A percentile compares a stretch with the other conserved stretches of the same genome.
Conservation (phyloP, 2,888 invertebrate genomes). For the Yponomeuta cagnagella region DNA sequence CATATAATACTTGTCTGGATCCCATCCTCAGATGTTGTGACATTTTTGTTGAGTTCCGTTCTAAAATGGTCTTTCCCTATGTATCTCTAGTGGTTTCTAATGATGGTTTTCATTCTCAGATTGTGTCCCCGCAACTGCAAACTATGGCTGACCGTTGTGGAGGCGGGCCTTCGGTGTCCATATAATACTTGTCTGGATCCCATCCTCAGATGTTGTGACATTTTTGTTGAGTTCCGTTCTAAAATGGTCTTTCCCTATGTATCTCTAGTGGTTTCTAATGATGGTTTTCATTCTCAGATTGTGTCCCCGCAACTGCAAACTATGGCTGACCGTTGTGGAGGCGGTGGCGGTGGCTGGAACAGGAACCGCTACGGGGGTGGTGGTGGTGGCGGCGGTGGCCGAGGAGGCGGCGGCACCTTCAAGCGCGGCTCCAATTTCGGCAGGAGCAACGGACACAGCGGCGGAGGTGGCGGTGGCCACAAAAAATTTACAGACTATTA, state of each 20-base stretch:
- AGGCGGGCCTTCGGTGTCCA: conserved; percentile 88
- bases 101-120: conserved; percentile 52
- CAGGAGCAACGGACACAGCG: conserved; percentile 49
- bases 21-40: conserved; percentile 84
- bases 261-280: neutral
- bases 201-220: conserved; percentile 84
- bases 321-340: conserved; percentile 81
- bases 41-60: conserved; percentile 35
- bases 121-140: conserved; percentile 88
- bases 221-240: conserved; percentile 15
- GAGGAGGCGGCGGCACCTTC: conserved; percentile 42
- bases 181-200: conserved; percentile 81
- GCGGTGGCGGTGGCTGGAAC: conserved; percentile 77
- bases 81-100: neutral
- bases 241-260: no score
- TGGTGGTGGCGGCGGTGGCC: conserved; percentile 48
- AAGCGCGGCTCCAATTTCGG: conserved; percentile 66
- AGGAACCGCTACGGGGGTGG: conserved; percentile 66
- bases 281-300: conserved; percentile 61
- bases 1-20: conserved; percentile 82
- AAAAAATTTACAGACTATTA: conserved; percentile 62
- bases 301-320: conserved; percentile 90
- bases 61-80: no score
- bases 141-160: conserved; percentile 84
- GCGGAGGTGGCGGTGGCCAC: conserved; percentile 57